Evolutionary conservation across 2,797 vertebrate genomes (phyloP).

Genomic region (Danio choprae): DNA sequence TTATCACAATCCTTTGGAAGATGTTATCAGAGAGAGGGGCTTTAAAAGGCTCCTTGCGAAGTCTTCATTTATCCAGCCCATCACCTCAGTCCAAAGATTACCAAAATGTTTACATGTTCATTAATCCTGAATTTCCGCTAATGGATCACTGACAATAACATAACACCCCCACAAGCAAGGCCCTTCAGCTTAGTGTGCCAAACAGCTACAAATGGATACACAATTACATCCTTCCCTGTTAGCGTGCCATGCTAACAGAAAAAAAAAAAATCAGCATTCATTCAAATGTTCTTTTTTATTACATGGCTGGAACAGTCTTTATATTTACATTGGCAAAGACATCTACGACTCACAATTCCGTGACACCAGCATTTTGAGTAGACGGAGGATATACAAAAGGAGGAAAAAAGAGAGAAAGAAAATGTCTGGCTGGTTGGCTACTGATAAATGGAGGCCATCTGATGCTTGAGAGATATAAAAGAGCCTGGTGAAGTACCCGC

Average conservation of each 20-base stretch:
- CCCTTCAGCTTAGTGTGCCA: conserved; percentile 44
- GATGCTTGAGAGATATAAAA: conserved; percentile 77
- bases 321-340: conserved; percentile 47
- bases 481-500: conserved; percentile 74
- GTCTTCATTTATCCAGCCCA: conserved; percentile 68
- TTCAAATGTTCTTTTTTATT: conserved; percentile 36
- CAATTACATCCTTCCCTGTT: conserved; percentile 25
- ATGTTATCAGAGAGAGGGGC: conserved; percentile 57
- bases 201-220: conserved; percentile 40
- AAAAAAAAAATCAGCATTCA: conserved; percentile 29
- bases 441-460: conserved; percentile 73
- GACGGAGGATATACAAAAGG: conserved; percentile 45
- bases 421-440: conserved; percentile 58
- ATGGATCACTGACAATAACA: conserved; percentile 76
- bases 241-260: conserved; percentile 47
- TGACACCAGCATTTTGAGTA: conserved; percentile 45
- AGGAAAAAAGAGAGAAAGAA: conserved; percentile 52
- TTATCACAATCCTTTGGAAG: conserved; percentile 52
- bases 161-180: conserved; percentile 51
- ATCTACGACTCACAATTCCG: conserved; percentile 52
- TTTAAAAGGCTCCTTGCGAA: conserved; percentile 70
- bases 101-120: conserved; percentile 74
- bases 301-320: conserved; percentile 43
- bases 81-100: conserved; percentile 72
- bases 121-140: conserved; percentile 77